Evolutionary conservation across 2,113 vertebrate genomes (phyloP).

Genomic region (Tyrannus savana): DNA sequence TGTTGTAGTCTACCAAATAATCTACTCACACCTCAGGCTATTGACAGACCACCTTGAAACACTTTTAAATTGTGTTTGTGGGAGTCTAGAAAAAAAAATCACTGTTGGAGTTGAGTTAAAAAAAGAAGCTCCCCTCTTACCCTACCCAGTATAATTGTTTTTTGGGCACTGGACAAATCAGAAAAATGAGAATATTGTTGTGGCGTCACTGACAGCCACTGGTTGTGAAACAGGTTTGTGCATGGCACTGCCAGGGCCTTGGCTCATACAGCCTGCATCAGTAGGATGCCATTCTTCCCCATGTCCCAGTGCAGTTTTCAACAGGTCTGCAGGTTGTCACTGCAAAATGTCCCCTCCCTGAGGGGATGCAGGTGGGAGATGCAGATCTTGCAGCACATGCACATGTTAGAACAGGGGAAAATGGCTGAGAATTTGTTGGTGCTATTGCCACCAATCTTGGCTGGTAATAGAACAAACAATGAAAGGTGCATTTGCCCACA

Average conservation of each 20-base stretch:
- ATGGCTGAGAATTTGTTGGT: background rate
- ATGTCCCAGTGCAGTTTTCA: background rate
- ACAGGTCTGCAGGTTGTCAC: background rate
- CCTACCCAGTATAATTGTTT: background rate
- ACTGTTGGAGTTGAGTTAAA: background rate
- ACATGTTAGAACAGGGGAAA: background rate
- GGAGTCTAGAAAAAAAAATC: background rate
- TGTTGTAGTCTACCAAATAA: background rate
- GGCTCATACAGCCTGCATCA: background rate
- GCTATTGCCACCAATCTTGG: background rate
- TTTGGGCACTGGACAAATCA: background rate
- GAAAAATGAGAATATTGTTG: background rate
- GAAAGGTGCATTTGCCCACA: background rate
- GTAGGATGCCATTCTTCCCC: accelerated
- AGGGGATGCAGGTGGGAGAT: background rate
- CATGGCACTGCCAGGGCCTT: background rate
- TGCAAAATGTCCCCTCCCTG: background rate
- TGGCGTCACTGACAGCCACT: background rate
- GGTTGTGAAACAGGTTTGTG: background rate
- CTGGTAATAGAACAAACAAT: background rate
- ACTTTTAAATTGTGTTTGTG: background rate
- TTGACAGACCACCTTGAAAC: background rate
- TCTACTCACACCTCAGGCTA: background rate
- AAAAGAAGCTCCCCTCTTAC: background rate
- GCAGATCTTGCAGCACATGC: background rate